Evolutionary conservation across 2,888 invertebrate species (phyloP), one percentile per base, ranked within the genome.

Genomic region (Protodeltote pygarga): DNA sequence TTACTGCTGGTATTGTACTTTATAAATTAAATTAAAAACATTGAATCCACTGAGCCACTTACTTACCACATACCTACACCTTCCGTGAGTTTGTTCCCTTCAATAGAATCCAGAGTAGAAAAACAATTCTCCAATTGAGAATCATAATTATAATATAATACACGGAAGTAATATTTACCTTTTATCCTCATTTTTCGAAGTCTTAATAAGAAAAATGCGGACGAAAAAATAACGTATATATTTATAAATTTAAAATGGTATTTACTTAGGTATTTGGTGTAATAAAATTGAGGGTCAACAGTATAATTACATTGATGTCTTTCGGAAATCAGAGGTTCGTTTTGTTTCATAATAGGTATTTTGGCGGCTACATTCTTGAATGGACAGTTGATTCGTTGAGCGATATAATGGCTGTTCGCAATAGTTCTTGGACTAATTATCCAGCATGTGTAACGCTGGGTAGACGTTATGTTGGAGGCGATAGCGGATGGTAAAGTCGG

Each of bases 391-490:
- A 67, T 60, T 48, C 57, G 51, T 51, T 51, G 49, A 38, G 44
- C 54, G 59, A 67, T 65, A 52, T 59, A 50, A 49, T 47, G 13
- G 20, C 21, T 19, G 38, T 31, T 54, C 44, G 63, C 65, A 61
- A 57, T 64, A 69, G 76, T 69, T 75, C 76, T 77, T 77, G 77
- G 58, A 73, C 83, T 79, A 81, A 77, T 81, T 85, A 74, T 47
- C 68, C 77, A 82, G 40, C 42, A 45, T 70, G 70, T 81, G 84
- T 80, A 73, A 83, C 82, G 78, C 11, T n/a, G 15, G 52, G 41
- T 31, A 38, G 46, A 17, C 49, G 41, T 34, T 33, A 24, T 34
- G n/a, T 40, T 48, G 14, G 5, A 10, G 11, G 10, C 3, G 37
- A 14, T 0, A 35, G 51, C 50, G 55, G 23, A 13, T 3, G 23